phyloP scores from a whole-genome alignment of 2,113 vertebrate species.

The Tenebrosternarchus preto region DNA sequence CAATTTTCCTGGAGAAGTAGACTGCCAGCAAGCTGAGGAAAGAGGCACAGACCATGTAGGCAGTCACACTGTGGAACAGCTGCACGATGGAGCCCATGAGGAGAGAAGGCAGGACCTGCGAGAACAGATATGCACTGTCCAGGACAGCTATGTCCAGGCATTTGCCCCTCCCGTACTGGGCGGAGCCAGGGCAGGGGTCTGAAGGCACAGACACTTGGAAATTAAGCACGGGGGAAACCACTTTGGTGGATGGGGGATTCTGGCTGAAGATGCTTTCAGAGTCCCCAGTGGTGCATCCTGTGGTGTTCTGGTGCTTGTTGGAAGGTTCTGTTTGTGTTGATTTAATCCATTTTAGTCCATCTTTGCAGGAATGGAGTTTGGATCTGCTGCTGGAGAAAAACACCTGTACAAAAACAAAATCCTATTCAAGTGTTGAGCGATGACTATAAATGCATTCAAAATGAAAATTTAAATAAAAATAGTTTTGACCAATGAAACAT shows the following conservation, averaged over 20 bases:
- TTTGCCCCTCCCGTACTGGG: slow-evolving; percentile 70
- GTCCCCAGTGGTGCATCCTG: slow-evolving; percentile 65
- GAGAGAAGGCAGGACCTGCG: slow-evolving; percentile 84
- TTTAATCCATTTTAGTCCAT: slow-evolving; percentile 4
- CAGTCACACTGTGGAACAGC: slow-evolving; percentile 78
- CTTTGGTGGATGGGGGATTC: slow-evolving; percentile 47
- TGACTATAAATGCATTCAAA: no score
- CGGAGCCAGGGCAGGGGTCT: neutral
- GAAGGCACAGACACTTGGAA: slow-evolving; percentile 30
- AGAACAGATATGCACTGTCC: slow-evolving; percentile 86
- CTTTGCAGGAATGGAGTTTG: neutral
- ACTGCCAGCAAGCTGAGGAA: slow-evolving; percentile 80
- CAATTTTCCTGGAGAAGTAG: slow-evolving; percentile 79
- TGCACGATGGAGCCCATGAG: slow-evolving; percentile 84
- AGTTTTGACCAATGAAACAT: no score
- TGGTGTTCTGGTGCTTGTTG: slow-evolving; percentile 59
- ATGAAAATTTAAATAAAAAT: no score
- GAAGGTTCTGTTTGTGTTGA: slow-evolving; percentile 53
- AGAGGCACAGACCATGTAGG: slow-evolving; percentile 80
- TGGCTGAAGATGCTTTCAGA: slow-evolving; percentile 1
- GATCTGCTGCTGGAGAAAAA: slow-evolving; percentile 77
- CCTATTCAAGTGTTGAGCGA: no score
- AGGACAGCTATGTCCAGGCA: slow-evolving; percentile 86
- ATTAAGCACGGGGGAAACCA: slow-evolving; percentile 48
- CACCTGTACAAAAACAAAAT: slow-evolving; percentile 64